phyloP scores from a whole-genome alignment of 1,140 invertebrate species.

The Drosophila grimshawi region DNA sequence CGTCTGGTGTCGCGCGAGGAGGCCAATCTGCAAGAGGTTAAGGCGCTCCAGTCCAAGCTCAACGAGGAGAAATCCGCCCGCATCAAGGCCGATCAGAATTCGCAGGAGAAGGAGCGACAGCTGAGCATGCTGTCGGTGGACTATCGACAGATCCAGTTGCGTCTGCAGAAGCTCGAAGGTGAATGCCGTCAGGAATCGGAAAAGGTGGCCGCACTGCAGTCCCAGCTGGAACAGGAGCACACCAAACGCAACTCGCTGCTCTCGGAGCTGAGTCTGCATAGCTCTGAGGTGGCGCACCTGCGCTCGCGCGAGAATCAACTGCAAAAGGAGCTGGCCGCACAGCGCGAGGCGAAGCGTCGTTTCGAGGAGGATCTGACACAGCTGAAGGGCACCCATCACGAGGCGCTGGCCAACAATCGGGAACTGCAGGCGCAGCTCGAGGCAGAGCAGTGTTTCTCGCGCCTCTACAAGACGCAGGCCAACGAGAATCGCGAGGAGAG shows the following conservation, averaged over 20 bases:
- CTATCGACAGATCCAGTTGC: conserved; percentile 95
- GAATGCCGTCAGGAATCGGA: conserved; percentile 94
- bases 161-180: conserved; percentile 94
- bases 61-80: conserved; percentile 94
- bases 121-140: conserved; percentile 97
- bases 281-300: conserved; percentile 89
- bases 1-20: conserved; percentile 94
- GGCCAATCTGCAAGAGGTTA: conserved; percentile 93
- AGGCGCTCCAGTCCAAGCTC: conserved; percentile 95
- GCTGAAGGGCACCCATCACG: conserved; percentile 87
- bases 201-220: conserved; percentile 92
- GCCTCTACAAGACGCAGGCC: conserved; percentile 96
- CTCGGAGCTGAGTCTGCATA: conserved; percentile 89
- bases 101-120: conserved; percentile 96
- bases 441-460: conserved; percentile 96
- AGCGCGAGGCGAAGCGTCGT: conserved; percentile 89
- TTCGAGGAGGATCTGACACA: conserved; percentile 93
- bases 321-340: conserved; percentile 88
- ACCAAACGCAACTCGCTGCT: conserved; percentile 89
- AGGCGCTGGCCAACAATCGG: conserved; percentile 89
- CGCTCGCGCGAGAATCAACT: conserved; percentile 92
- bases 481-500: conserved; percentile 94
- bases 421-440: conserved; percentile 97
- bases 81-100: conserved; percentile 92
- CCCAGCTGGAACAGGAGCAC: conserved; percentile 95